Evolutionary conservation across 23 tunicate genomes (phyloP).

Genomic region (Oikopleura vanhoeffeni): DNA sequence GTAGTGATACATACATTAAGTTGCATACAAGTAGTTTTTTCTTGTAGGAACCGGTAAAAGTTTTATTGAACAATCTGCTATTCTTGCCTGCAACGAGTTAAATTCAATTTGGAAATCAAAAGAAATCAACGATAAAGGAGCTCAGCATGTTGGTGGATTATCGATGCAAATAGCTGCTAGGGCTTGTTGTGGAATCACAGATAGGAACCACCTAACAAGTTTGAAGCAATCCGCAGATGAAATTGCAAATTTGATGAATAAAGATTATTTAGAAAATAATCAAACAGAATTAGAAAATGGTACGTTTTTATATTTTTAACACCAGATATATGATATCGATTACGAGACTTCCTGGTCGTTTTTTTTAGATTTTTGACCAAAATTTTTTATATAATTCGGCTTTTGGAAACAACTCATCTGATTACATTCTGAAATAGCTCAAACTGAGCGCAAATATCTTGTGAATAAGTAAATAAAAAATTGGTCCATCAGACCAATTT

Average conservation of each 20-base stretch:
- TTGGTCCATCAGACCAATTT: no score
- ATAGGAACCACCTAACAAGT: not conserved
- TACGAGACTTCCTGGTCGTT: no score
- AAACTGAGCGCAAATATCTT: no score
- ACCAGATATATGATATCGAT: no score
- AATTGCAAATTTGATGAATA: not conserved
- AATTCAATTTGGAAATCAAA: not conserved
- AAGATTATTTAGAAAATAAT: not conserved
- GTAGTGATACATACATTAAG: no score
- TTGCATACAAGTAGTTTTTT: no score
- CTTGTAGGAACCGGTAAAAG: not conserved
- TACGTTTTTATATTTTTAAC: no score
- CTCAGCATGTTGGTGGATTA: not conserved
- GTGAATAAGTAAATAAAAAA: no score
- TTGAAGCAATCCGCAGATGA: not conserved
- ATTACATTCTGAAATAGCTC: no score
- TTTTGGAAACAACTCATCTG: no score
- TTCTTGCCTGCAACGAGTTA: not conserved
- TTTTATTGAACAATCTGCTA: not conserved
- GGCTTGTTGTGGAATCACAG: not conserved
- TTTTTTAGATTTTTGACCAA: no score
- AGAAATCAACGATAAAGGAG: not conserved
- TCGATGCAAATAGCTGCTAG: not conserved
- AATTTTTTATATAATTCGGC: no score
- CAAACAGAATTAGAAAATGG: not conserved